Conservation (phyloP, 1,140 invertebrate species). For the Ruditapes philippinarum region DNA sequence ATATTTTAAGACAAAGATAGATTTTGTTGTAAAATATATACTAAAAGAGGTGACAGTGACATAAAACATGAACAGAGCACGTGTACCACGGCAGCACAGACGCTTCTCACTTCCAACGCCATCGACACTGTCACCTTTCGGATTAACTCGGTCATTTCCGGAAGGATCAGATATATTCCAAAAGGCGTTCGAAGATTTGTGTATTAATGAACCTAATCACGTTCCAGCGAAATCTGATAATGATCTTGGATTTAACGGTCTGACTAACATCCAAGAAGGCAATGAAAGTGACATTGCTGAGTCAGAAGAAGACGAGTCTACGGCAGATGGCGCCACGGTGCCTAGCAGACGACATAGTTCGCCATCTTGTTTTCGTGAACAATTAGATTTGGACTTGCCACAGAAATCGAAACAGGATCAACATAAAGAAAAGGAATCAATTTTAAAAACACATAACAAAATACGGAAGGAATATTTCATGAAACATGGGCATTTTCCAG, state of each 20-base stretch:
- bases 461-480: constrained; percentile 45
- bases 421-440: background rate
- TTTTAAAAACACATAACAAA: constrained; percentile 38
- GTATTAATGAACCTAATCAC: constrained; percentile 28
- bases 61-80: constrained; percentile 8
- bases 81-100: constrained; percentile 19
- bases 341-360: constrained; percentile 38
- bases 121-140: constrained; percentile 20
- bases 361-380: constrained; percentile 8
- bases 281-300: constrained; percentile 39
- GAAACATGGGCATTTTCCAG: constrained; percentile 47
- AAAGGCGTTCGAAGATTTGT: constrained; percentile 48
- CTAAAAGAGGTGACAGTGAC: too few species aligned
- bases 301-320: background rate
- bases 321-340: background rate
- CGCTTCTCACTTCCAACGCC: constrained; percentile 33
- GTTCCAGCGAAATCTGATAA: background rate
- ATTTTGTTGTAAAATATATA: too few species aligned
- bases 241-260: constrained; percentile 42
- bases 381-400: background rate
- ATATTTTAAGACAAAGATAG: too few species aligned
- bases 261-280: constrained; percentile 47
- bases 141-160: constrained; percentile 32
- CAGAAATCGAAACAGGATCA: background rate
- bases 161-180: constrained; percentile 43